Conservation (phyloP, 2,113 vertebrate species). For the Oceanodroma tethys region DNA sequence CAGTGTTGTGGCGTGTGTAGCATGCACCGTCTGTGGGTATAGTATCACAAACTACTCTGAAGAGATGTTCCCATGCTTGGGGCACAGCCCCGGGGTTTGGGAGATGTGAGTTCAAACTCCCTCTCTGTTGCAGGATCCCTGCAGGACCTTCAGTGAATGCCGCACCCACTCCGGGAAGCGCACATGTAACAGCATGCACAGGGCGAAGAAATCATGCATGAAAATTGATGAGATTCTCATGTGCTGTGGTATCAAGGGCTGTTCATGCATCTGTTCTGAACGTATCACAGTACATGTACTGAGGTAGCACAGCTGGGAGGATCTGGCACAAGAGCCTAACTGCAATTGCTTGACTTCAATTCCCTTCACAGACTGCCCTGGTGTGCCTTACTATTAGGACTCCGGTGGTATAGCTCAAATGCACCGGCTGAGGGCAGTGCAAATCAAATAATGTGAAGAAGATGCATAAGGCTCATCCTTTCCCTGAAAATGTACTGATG, state of each 20-base stretch:
- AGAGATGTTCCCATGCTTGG: background rate
- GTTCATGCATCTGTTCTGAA: background rate
- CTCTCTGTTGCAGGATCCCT: background rate
- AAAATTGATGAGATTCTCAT: background rate
- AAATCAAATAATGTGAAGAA: background rate
- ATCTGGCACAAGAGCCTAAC: background rate
- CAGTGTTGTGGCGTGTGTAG: background rate
- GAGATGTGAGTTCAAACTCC: background rate
- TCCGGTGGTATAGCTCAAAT: background rate
- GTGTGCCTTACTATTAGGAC: background rate
- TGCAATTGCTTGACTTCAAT: background rate
- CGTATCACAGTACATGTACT: fast-evolving
- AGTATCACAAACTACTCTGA: background rate
- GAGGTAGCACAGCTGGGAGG: background rate
- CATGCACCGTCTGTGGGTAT: too few relatives aligned
- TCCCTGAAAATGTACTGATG: background rate
- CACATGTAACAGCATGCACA: fast-evolving
- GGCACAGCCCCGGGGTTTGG: background rate
- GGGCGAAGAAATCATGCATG: fast-evolving
- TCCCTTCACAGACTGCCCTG: background rate
- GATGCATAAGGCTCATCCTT: background rate
- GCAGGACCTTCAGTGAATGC: background rate
- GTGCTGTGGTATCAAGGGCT: background rate
- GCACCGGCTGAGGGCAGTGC: constrained; percentile 18
- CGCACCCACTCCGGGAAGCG: fast-evolving